Base-by-base conservation (phyloP, 1,140 invertebrate genomes). In the Rhynchophorus ferrugineus region DNA sequence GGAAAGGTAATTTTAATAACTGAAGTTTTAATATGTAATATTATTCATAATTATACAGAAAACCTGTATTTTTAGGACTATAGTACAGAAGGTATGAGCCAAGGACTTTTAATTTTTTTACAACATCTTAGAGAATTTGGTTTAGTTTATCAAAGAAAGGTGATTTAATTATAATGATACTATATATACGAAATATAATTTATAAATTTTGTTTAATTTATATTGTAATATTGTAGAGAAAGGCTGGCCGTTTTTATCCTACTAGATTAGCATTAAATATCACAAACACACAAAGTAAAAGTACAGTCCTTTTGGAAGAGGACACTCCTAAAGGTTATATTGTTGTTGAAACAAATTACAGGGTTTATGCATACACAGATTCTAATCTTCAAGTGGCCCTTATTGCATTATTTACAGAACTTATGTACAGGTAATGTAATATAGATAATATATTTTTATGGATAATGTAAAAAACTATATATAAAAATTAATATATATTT, bases 121-220 rank as follows among this genome's bases (percentile, higher is more conserved):
- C 95, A 98, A 71, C 92, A 98, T 76, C 73, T 99, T 6, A 71
- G 96, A 63, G 95, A 98, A 73, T 95, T 98, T 73, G 96, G 95
- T 21, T 77, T 99, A 22, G 91, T 98, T 16, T 98, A 95, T 72
- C 94, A 95, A 76, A 78, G 92, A 67, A 95, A 95, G 74, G 87
- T 89, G 69, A 57, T 56, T 49, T 24, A 16, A 9, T 39, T 9
- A 44, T 49, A 33, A 29, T 33, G 22, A 13, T 43, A 35, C 2
- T 41, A 34, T 44, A 34, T 37, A 8, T 14, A 43, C 34, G 13
- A 20, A 33, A 33, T 33, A 33, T 33, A 33, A 11, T 37, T 19
- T 43, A 17, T 13, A 5, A 43, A 36, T 34, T 36, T 18, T 34
- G 21, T 11, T 45, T 39, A 24, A 38, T 55, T 43, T 14, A 36